Percentiles rank a stretch among this genome's conserved stretches.
Conservation (phyloP, 2,113 vertebrate genomes). For the Notiomystis cincta region DNA sequence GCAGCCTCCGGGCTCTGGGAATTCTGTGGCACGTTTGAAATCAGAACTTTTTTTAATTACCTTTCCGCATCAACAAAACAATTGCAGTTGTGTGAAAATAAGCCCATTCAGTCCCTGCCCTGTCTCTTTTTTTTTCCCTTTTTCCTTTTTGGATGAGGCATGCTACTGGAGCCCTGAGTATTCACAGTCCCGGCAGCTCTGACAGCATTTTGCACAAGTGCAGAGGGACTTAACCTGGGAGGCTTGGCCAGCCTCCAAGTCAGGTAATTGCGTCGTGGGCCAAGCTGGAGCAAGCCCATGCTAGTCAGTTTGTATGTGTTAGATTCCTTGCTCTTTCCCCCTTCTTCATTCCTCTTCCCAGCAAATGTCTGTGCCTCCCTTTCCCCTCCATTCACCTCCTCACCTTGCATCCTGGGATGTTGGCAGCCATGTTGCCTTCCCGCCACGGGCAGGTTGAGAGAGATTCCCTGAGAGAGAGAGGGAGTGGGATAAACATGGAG, state of each 20-base stretch:
- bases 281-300: slow-evolving; percentile 33
- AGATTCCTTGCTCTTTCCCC: background rate
- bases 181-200: background rate
- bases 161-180: background rate
- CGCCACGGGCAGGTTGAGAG: background rate
- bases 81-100: slow-evolving; percentile 59
- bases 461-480: background rate
- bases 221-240: slow-evolving; percentile 21
- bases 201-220: slow-evolving; percentile 33
- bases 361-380: background rate
- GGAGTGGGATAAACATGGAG: background rate
- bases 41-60: slow-evolving; percentile 75
- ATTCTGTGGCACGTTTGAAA: slow-evolving; percentile 80
- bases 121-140: background rate
- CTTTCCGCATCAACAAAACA: slow-evolving; percentile 69
- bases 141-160: background rate
- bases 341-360: background rate
- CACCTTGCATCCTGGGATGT: background rate
- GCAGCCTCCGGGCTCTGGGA: slow-evolving; percentile 76
- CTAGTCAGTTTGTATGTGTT: background rate
- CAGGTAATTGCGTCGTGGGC: slow-evolving; percentile 3
- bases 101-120: slow-evolving; percentile 42
- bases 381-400: background rate
- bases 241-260: slow-evolving; percentile 32
- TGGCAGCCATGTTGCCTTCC: slow-evolving; percentile 5